Evolutionary conservation across 2,113 vertebrate genomes (phyloP), one percentile per base, ranked within the genome.

Genomic region (Erythrolamprus reginae): DNA sequence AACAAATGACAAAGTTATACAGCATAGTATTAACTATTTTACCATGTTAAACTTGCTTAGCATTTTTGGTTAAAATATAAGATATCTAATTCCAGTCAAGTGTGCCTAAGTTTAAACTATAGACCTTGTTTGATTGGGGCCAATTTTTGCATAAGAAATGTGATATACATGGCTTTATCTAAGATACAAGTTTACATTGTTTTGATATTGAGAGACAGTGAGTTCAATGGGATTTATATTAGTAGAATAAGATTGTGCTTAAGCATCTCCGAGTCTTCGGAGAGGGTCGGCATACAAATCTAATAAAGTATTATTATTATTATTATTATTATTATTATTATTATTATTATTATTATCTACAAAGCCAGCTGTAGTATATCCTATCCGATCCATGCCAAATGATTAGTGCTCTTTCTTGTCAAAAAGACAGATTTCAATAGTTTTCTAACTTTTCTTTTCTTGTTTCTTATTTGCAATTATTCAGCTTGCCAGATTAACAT

Each of bases 401-500:
- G 33, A 77, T 21, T 21, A 10, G 15, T 21, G 2, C 33, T 38
- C 65, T 38, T 77, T 7, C 33, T 77, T 77, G 33, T 77, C 17
- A 38, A 77, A 77, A 24, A 5, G 12, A 42, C 3, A n/a, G 38
- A 48, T 1, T 24, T 23, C 55, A 19, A 4, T 12, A 6, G 10
- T 8, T 38, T 23, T 38, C 6, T 55, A 93, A 47, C 8, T 21
- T 58, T 1, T 7, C 55, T 70, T 12, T 50, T 65, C 50, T 90
- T 84, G 10, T 61, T 90, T 52, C 89, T 47, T 8, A 58, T 84
- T 85, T n/a, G 33, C 23, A 51, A 86, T 51, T 92, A 83, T 95
- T 38, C 94, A 99, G 98, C 97, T 99, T 0, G 61, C 95, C 89
- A 94, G 97, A 92, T 95, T 99, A 94, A 99, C 98, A 0, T 99